Evolutionary conservation across 2,113 vertebrate genomes (phyloP).

Genomic region (Amphiprion ocellaris): DNA sequence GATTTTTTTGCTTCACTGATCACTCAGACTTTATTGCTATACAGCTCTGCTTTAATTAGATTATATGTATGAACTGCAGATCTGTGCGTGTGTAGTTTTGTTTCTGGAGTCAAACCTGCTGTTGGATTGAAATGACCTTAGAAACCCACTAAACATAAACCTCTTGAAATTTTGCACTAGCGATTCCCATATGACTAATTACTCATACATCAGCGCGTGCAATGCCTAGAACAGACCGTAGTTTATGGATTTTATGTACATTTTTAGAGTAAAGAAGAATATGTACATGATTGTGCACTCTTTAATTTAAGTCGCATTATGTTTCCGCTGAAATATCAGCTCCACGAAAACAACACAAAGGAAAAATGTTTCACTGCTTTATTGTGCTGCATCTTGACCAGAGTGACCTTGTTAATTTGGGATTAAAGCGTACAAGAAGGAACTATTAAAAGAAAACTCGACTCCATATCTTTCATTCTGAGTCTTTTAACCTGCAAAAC

Average conservation of each 20-base stretch:
- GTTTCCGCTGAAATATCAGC: background rate
- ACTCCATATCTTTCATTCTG: background rate
- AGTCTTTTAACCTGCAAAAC: constrained; percentile 9
- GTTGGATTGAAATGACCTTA: constrained; percentile 27
- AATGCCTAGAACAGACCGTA: background rate
- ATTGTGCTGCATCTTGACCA: background rate
- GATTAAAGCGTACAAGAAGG: background rate
- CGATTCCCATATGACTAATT: constrained; percentile 14
- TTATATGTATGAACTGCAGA: background rate
- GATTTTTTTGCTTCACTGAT: constrained; percentile 33
- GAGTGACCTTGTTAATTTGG: constrained; percentile 1
- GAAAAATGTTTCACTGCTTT: background rate
- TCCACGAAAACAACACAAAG: background rate
- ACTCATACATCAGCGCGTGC: constrained; percentile 1
- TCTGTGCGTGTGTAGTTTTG: background rate
- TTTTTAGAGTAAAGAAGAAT: constrained; percentile 7
- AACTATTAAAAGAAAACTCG: background rate
- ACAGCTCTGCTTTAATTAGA: constrained; percentile 37
- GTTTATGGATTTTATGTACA: background rate
- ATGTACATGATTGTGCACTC: constrained; percentile 23
- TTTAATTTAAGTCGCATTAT: constrained; percentile 37
- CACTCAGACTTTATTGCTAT: constrained; percentile 33
- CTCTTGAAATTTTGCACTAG: background rate
- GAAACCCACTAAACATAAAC: constrained; percentile 17
- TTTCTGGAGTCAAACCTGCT: constrained; percentile 16